Base-by-base conservation (phyloP, 1,140 invertebrate genomes). In the Bombus consobrinus region DNA sequence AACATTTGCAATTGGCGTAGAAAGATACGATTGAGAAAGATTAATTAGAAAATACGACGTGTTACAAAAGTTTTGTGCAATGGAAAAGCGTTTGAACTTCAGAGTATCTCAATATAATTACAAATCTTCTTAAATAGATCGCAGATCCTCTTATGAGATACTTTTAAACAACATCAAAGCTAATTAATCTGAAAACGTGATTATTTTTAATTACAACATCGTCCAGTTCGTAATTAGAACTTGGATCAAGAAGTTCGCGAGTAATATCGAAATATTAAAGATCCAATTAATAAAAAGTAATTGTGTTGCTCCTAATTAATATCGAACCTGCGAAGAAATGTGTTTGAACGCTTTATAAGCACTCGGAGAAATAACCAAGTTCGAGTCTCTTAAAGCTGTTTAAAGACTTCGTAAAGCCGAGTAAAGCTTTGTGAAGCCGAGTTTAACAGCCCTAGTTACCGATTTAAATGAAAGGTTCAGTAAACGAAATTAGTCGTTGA, bases 401-500 rank as follows among this genome's bases (percentile, higher is more conserved):
- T 69, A 80, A 80, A 69, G 66, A 41, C 78, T 47, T 41, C 25
- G 64, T 22, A 32, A 62, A 77, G 53, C 37, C 57, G 57, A 32
- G 37, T 39, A 53, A 80, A 80, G 64, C 64, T 53, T 80, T 37
- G 64, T 13, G 34, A 71, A 37, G 64, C 41, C 15, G 34, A 34
- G 43, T 80, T 80, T 69, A 80, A 47, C 43, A 34, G 69, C 22
- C 43, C 32, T 32, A 18, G 64, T 68, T 69, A 53, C 64, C 78
- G 64, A 80, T 80, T 69, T 69, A n/a, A 80, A 78, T 62, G 41
- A n/a, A 64, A 41, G 34, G 64, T 80, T 37, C 32, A 4, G 41
- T 37, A 80, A 80, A 80, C 43, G 64, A 53, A 80, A 43, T 80
- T 80, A 80, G 53, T 80, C 43, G 41, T 47, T 53, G 37, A 37